phyloP scores from a whole-genome alignment of 2,113 vertebrate genomes.

The Struthio camelus region DNA sequence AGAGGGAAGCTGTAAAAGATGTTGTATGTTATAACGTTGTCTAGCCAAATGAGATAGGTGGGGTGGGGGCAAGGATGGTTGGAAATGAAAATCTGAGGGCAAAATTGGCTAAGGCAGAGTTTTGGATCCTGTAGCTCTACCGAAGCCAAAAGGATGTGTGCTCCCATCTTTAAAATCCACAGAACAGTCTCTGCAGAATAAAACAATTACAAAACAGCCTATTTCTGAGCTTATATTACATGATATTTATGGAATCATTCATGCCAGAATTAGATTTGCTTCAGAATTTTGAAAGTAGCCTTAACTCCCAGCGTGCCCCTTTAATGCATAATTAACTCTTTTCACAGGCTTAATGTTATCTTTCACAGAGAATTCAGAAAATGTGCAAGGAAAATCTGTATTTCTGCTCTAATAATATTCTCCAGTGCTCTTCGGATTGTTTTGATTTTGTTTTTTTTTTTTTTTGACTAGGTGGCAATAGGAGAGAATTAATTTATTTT shows the following conservation, averaged over 20 bases:
- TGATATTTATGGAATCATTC: neutral
- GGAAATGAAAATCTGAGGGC: neutral
- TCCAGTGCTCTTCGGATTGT: neutral
- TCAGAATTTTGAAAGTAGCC: neutral
- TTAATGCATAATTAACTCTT: neutral
- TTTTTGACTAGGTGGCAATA: neutral
- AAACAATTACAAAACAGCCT: neutral
- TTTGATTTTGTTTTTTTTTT: neutral
- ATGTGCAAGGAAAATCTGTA: neutral
- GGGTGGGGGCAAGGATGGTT: rapidly evolving
- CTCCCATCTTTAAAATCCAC: neutral
- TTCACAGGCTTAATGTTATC: neutral
- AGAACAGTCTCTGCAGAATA: neutral
- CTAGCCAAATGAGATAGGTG: neutral
- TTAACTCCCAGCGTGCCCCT: neutral
- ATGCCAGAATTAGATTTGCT: neutral
- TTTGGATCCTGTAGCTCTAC: neutral
- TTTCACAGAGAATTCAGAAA: neutral
- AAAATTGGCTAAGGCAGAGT: neutral
- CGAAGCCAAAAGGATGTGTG: neutral
- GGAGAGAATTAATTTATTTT: neutral
- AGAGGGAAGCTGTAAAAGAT: neutral
- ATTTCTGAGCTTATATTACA: neutral
- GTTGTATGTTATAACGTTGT: neutral
- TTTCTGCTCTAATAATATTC: neutral